These are phyloP conservation scores for Kuschelorhynchus macadamiae DNA, from an alignment of 2,888 invertebrate species.

Conservation along the genomic window DNA sequence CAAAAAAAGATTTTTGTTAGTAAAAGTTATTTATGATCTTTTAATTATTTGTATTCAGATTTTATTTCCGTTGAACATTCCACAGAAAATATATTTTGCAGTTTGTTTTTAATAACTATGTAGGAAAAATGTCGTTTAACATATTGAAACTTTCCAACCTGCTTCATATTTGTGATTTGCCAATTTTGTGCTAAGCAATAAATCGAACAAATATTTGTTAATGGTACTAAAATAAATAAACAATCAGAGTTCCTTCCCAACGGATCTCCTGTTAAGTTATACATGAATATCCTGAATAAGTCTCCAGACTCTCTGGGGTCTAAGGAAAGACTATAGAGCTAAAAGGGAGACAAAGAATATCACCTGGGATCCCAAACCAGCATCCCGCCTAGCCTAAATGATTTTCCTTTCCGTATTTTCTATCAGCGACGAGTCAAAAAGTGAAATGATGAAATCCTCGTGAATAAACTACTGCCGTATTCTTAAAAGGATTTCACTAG, in stretches of 20 bases:
- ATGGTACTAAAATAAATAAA: too few species aligned
- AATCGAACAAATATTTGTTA: too few species aligned
- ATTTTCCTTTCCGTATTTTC: constrained; percentile 24
- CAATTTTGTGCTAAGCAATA: too few species aligned
- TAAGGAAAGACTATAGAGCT: neutral
- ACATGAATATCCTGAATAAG: constrained; percentile 20
- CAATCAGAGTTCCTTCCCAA: neutral
- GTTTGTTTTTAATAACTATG: too few species aligned
- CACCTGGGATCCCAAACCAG: constrained; percentile 22
- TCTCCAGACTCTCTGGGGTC: constrained; percentile 34
- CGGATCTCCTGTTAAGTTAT: constrained; percentile 9
- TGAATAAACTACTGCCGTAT: constrained; percentile 14
- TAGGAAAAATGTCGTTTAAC: too few species aligned
- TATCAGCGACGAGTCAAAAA: constrained; percentile 26
- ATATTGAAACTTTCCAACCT: too few species aligned
- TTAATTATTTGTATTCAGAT: too few species aligned
- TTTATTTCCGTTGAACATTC: too few species aligned
- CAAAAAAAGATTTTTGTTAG: too few species aligned
- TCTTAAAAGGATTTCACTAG: constrained; percentile 1
- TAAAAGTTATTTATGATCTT: too few species aligned
- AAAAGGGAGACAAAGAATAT: constrained; percentile 27
- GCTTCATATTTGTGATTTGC: too few species aligned
- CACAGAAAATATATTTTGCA: too few species aligned
- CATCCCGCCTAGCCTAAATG: constrained; percentile 22
- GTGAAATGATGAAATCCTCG: constrained; percentile 9